phyloP scores from a whole-genome alignment of 2,888 invertebrate species.

The Drosophila parthenogenetica region DNA sequence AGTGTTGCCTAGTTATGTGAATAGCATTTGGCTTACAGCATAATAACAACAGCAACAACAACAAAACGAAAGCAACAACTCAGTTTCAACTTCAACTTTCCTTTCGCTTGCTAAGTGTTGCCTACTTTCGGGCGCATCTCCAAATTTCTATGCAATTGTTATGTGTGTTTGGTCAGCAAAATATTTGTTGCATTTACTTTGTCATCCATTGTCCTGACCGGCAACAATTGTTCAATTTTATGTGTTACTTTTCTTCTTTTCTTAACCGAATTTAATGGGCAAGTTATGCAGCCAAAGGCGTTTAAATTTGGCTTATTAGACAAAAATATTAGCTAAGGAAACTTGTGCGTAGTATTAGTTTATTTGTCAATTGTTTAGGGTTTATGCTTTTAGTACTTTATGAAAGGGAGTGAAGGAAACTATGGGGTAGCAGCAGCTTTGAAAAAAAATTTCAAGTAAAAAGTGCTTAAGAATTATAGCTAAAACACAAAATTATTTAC shows the following conservation, averaged over 20 bases:
- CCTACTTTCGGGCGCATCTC: constrained; percentile 23
- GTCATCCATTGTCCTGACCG: not conserved
- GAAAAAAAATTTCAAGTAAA: too few species aligned
- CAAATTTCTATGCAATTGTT: constrained; percentile 1
- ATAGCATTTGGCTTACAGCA: constrained; percentile 9
- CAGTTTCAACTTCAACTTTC: constrained; percentile 15
- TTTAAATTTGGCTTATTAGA: too few species aligned
- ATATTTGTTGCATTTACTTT: not conserved
- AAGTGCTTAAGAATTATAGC: too few species aligned
- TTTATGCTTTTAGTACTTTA: too few species aligned
- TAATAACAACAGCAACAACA: not conserved
- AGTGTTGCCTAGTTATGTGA: constrained; percentile 31
- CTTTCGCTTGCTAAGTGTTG: constrained; percentile 26
- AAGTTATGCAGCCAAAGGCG: too few species aligned
- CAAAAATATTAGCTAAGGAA: too few species aligned
- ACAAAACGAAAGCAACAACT: not conserved
- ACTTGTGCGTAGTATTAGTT: too few species aligned
- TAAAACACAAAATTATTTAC: too few species aligned
- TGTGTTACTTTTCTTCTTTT: not conserved
- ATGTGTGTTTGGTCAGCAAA: not conserved
- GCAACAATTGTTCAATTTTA: constrained; percentile 7
- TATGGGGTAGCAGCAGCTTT: too few species aligned
- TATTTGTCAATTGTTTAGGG: too few species aligned
- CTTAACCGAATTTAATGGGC: too few species aligned
- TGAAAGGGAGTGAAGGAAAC: too few species aligned